Evolutionary conservation across 2,797 vertebrate species (phyloP).

Genomic region (Coregonus ussuriensis): DNA sequence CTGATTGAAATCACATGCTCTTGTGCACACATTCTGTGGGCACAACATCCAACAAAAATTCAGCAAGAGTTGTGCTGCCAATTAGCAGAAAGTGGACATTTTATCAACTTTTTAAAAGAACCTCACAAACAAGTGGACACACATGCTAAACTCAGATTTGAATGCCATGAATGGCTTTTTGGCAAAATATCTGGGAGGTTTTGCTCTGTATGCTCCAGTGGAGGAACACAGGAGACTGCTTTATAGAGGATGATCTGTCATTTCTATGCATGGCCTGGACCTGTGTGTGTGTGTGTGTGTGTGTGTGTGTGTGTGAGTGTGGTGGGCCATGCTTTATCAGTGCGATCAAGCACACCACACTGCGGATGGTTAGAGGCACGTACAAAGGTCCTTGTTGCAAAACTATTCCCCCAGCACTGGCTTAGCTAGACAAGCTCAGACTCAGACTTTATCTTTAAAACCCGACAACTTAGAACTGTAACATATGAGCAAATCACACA

Average conservation of each 20-base stretch:
- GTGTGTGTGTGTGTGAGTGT: slow-evolving; percentile 13
- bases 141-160: slow-evolving; percentile 71
- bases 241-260: slow-evolving; percentile 71
- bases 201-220: slow-evolving; percentile 49
- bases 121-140: slow-evolving; percentile 31
- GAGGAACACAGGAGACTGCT: slow-evolving; percentile 53
- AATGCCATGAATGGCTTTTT: slow-evolving; percentile 60
- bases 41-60: slow-evolving; percentile 62
- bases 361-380: background rate
- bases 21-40: slow-evolving; percentile 48
- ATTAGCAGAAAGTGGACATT: slow-evolving; percentile 62
- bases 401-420: slow-evolving; percentile 37
- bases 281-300: slow-evolving; percentile 9
- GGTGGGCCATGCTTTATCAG: slow-evolving; percentile 2
- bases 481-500: background rate
- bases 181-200: slow-evolving; percentile 47
- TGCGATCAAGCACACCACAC: background rate
- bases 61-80: slow-evolving; percentile 55
- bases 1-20: slow-evolving; percentile 54
- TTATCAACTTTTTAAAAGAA: slow-evolving; percentile 52
- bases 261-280: slow-evolving; percentile 74
- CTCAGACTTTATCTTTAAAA: slow-evolving; percentile 10
- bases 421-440: slow-evolving; percentile 34
- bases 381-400: slow-evolving; percentile 13
- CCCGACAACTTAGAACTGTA: background rate